Percentiles rank a stretch among this genome's conserved stretches.
phyloP scores from a whole-genome alignment of 2,113 vertebrate species.

The Phylloscopus whistleri region DNA sequence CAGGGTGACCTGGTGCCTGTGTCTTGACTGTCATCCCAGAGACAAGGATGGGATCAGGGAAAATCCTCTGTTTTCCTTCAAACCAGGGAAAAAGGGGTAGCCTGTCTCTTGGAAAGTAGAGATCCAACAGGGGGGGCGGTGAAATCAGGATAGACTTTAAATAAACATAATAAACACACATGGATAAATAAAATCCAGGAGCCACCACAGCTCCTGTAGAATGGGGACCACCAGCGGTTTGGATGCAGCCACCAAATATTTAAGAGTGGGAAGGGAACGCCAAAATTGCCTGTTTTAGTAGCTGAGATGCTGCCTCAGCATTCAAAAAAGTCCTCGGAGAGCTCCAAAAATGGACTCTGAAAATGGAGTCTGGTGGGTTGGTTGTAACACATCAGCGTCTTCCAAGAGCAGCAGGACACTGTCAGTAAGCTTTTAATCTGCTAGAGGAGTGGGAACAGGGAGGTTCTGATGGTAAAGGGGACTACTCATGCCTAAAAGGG shows the following conservation, averaged over 20 bases:
- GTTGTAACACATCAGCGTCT: not conserved
- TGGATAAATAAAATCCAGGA: not conserved
- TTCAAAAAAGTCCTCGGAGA: not conserved
- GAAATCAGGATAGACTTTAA: not conserved
- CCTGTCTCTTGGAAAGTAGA: not conserved
- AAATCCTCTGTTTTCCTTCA: not conserved
- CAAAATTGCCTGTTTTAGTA: not conserved
- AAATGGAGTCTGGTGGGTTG: not conserved
- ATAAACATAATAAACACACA: not conserved
- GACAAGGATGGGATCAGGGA: rapidly evolving
- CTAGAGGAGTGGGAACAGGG: not conserved
- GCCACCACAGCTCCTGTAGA: not conserved
- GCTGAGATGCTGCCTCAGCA: rapidly evolving
- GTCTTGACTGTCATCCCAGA: not conserved
- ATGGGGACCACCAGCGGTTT: not conserved
- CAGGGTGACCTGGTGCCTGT: rapidly evolving
- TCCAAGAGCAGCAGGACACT: not conserved
- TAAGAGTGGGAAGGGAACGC: not conserved
- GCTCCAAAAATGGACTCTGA: not conserved
- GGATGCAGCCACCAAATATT: not conserved
- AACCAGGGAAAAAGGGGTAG: not conserved
- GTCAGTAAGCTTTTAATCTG: not conserved
- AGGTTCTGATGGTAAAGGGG: not conserved
- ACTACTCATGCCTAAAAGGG: not conserved
- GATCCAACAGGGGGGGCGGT: rapidly evolving